Percentiles rank a stretch among this genome's conserved stretches.
Evolutionary conservation across 2,113 vertebrate species (phyloP).

Genomic region (Accipiter cooperii): DNA sequence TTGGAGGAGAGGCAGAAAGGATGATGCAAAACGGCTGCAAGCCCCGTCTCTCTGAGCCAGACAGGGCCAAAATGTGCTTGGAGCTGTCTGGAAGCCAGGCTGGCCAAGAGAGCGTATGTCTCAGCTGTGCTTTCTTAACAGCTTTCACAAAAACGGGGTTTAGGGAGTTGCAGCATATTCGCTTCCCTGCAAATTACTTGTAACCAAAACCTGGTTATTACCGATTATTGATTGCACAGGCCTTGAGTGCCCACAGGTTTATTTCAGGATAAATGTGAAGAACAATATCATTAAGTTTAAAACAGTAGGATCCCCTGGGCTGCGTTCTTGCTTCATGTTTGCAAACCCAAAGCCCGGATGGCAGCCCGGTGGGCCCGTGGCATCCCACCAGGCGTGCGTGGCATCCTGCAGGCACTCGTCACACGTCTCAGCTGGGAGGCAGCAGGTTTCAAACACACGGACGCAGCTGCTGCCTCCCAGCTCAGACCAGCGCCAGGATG

Average conservation of each 20-base stretch:
- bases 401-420: not conserved
- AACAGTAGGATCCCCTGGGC: not conserved
- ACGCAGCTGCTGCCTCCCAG: accelerated
- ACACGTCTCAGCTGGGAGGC: not conserved
- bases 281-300: not conserved
- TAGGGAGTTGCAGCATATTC: not conserved
- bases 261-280: not conserved
- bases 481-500: not conserved
- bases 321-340: not conserved
- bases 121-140: not conserved
- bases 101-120: not conserved
- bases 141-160: not conserved
- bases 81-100: not conserved
- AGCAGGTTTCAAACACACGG: not conserved
- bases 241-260: not conserved
- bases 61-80: not conserved
- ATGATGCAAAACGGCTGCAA: not conserved
- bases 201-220: not conserved
- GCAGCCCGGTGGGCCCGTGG: accelerated
- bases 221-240: not conserved
- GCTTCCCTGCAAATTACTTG: not conserved
- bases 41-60: not conserved
- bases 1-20: not conserved
- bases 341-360: not conserved
- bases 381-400: accelerated